Evolutionary conservation across 53 echinoderm and acorn worm genomes (phyloP).

Genomic region (Astropecten irregularis): DNA sequence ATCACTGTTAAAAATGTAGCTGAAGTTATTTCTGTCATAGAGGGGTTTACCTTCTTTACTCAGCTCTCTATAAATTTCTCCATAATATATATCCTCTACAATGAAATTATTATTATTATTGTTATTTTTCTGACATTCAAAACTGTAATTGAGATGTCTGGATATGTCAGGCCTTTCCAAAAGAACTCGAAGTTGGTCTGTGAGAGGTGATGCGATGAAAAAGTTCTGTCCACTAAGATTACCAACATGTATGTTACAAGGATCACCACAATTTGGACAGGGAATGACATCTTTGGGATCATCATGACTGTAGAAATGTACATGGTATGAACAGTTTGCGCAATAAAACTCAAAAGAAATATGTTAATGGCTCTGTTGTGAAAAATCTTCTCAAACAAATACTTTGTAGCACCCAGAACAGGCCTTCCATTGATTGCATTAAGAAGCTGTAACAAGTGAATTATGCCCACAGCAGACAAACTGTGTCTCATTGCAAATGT

Average conservation of each 20-base stretch:
- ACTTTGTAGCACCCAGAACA: conserved; percentile 6
- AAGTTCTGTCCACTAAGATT: conserved; percentile 21
- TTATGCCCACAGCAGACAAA: conserved; percentile 26
- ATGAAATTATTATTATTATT: conserved; percentile 8
- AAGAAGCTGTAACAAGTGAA: conserved; percentile 40
- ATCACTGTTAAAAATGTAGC: conserved; percentile 53
- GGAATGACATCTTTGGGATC: background rate
- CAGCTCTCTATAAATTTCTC: conserved; percentile 26
- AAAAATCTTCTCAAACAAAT: conserved; percentile 16
- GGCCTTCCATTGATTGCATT: conserved; percentile 32
- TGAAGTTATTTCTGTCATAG: conserved; percentile 31
- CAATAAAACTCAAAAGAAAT: conserved; percentile 64
- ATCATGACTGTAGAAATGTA: conserved; percentile 5
- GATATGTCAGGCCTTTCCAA: conserved; percentile 31
- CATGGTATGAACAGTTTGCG: conserved; percentile 17
- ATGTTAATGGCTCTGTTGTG: background rate
- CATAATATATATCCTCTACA: conserved; percentile 59
- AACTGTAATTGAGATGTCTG: background rate
- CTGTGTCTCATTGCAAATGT: conserved; percentile 60
- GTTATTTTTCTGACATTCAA: conserved; percentile 1
- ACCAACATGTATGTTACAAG: conserved; percentile 30
- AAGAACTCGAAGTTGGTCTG: conserved; percentile 3
- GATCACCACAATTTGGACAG: conserved; percentile 11
- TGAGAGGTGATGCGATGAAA: conserved; percentile 14
- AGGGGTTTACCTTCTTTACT: conserved; percentile 49